Evolutionary conservation across 2,113 vertebrate species (phyloP).

Genomic region (Cacatua alba): DNA sequence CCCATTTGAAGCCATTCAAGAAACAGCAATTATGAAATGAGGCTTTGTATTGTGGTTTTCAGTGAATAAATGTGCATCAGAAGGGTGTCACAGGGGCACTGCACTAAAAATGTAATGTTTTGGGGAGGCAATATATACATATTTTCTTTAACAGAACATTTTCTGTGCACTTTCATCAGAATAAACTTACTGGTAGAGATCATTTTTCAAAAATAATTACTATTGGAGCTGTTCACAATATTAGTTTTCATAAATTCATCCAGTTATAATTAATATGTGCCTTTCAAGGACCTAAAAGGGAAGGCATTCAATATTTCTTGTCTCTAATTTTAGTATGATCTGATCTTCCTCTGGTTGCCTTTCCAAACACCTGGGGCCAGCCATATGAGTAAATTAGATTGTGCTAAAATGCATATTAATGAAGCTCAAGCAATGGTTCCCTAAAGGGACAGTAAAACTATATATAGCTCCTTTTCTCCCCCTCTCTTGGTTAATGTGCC

Average conservation of each 20-base stretch:
- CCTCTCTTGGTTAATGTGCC: conserved; percentile 35
- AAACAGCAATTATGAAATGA: neutral
- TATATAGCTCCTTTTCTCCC: conserved; percentile 40
- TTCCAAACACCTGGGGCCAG: conserved; percentile 76
- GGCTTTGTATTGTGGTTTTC: neutral
- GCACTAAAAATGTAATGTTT: neutral
- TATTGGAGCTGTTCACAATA: neutral
- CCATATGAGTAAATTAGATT: conserved; percentile 76
- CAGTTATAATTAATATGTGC: conserved; percentile 71
- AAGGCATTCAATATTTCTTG: conserved; percentile 66
- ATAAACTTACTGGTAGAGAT: neutral
- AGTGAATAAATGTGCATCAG: neutral
- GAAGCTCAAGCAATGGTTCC: conserved; percentile 69
- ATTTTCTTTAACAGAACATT: conserved; percentile 5
- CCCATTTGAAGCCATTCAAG: fast-evolving
- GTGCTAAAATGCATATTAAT: conserved; percentile 78
- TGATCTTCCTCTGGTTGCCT: conserved; percentile 71
- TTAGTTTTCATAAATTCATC: conserved; percentile 61
- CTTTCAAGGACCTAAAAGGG: conserved; percentile 71
- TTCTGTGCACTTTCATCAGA: conserved; percentile 15
- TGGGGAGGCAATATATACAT: neutral
- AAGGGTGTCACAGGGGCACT: neutral
- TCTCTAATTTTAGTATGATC: conserved; percentile 74
- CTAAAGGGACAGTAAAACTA: conserved; percentile 66
- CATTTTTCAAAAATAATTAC: conserved; percentile 61